phyloP scores from a whole-genome alignment of 2,888 invertebrate genomes.

The Hoplodrina ambigua region DNA sequence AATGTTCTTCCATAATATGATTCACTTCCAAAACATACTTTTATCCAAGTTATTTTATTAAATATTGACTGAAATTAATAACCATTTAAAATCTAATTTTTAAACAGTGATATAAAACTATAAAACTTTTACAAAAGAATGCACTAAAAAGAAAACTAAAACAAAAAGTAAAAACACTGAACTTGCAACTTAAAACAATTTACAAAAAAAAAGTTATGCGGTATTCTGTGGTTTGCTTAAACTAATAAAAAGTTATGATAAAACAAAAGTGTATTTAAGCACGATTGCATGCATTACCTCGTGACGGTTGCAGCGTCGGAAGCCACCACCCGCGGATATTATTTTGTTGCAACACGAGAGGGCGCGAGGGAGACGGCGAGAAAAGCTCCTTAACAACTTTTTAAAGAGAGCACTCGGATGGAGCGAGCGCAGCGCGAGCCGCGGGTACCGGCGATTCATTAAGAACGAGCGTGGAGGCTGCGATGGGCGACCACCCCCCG shows the following conservation, averaged over 20 bases:
- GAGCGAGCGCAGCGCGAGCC: slow-evolving; percentile 86
- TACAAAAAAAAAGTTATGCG: slow-evolving; percentile 39
- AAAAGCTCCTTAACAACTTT: slow-evolving; percentile 83
- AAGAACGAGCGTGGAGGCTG: slow-evolving; percentile 87
- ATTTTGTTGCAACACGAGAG: slow-evolving; percentile 79
- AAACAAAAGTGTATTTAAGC: slow-evolving; percentile 61
- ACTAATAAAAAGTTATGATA: slow-evolving; percentile 55
- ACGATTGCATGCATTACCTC: slow-evolving; percentile 72
- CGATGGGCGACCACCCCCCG: slow-evolving; percentile 77
- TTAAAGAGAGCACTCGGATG: slow-evolving; percentile 80
- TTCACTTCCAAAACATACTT: slow-evolving; percentile 34
- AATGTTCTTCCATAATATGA: slow-evolving; percentile 32
- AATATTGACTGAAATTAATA: slow-evolving; percentile 3
- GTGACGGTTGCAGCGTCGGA: slow-evolving; percentile 69
- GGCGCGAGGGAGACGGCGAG: slow-evolving; percentile 86
- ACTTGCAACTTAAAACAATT: slow-evolving; percentile 22
- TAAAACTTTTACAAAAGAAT: slow-evolving; percentile 37
- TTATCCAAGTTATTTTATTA: slow-evolving; percentile 10
- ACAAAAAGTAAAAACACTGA: slow-evolving; percentile 32
- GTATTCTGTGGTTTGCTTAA: slow-evolving; percentile 31
- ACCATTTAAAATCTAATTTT: slow-evolving; percentile 1
- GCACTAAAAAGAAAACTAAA: slow-evolving; percentile 2
- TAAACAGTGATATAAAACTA: slow-evolving; percentile 4
- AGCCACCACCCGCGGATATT: slow-evolving; percentile 74
- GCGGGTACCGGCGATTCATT: slow-evolving; percentile 89